Evolutionary conservation across 2,888 invertebrate species (phyloP), one percentile per base, ranked within the genome.

Genomic region (Agrochola macilenta): DNA sequence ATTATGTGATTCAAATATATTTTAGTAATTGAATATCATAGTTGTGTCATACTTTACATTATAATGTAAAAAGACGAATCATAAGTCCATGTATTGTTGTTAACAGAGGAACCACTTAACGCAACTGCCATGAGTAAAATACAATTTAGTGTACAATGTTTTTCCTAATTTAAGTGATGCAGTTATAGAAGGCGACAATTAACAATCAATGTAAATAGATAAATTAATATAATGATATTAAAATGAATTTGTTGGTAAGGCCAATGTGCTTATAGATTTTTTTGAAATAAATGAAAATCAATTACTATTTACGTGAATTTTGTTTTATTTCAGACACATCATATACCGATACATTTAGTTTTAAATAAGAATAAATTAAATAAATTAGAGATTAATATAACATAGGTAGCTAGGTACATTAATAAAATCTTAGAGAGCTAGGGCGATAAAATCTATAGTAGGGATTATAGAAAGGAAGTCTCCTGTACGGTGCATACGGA

Each of bases 371-470:
- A 83, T 89, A 91, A 86, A 84, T 81, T 79, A 46, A 61, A 69
- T 79, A 69, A 76, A 79, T 65, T 65, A 72, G 54, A 61, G 14
- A 57, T 39, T 7, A 70, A 54, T 61, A 12, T n/a, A 9, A 58
- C 43, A 23, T 61, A 63, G 11, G n/a, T 63, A 60, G 30, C 17
- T 61, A 30, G 30, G 30, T 30, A 69, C 14, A 76, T 81, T 92
- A 95, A 88, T 93, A 95, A 91, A 90, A 95, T 90, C 94, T 92
- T 92, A 95, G 94, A 94, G 95, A 95, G 93, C 95, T 93, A 82
- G 94, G 95, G 26, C 91, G 92, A 84, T 94, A 93, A 86, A 90
- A 95, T 77, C 91, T 82, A 72, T 94, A 94, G 78, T 94, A 94
- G 2, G 95, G 95, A 76, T 94, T 93, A 63, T 88, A 91, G 80